phyloP scores from a whole-genome alignment of 2,113 vertebrate species.

The Amblyornis subalaris region DNA sequence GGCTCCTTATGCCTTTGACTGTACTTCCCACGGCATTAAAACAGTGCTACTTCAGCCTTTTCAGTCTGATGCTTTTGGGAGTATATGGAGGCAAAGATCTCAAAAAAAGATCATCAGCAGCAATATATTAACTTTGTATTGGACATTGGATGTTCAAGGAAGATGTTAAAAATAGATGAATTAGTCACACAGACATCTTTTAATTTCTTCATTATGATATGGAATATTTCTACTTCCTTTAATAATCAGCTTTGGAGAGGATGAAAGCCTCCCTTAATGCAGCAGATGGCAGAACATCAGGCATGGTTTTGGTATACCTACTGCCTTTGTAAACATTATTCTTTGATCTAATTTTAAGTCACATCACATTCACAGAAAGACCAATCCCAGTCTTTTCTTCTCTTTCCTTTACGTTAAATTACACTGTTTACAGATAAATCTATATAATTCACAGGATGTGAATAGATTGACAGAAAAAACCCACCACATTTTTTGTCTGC shows the following conservation, averaged over 20 bases:
- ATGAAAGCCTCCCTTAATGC: background rate
- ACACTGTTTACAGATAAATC: background rate
- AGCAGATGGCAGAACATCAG: conserved; percentile 15
- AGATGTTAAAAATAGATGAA: background rate
- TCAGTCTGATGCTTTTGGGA: background rate
- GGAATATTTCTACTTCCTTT: background rate
- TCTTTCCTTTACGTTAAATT: background rate
- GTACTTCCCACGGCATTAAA: background rate
- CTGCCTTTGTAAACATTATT: background rate
- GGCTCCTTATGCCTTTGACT: background rate
- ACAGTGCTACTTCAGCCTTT: background rate
- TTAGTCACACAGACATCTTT: background rate
- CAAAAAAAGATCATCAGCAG: background rate
- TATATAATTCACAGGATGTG: background rate
- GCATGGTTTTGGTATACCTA: background rate
- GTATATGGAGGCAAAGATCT: background rate
- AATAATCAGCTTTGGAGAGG: background rate
- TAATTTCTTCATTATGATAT: background rate
- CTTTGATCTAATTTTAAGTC: background rate
- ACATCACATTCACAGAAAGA: background rate
- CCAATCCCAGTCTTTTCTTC: background rate
- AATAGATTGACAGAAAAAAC: background rate
- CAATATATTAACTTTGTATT: background rate
- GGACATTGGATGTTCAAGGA: background rate
- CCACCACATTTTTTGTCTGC: background rate